Conservation (phyloP, 1,140 invertebrate genomes). For the Trinorchestia longiramus region DNA sequence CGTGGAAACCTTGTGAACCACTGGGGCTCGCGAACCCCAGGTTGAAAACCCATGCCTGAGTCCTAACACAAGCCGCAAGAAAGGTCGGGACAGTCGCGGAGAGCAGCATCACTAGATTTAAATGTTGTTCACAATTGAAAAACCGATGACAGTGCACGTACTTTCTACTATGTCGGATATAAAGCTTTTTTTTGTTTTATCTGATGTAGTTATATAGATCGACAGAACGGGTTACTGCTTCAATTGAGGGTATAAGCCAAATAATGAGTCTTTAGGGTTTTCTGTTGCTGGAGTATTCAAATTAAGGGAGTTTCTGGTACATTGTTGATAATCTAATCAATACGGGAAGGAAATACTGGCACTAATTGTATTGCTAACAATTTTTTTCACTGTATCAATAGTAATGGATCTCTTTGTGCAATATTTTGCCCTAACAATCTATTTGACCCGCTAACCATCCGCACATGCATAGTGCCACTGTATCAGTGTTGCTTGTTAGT, state of each 20-base stretch:
- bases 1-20: too few relatives aligned
- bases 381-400: not conserved
- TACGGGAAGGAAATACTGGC: not conserved
- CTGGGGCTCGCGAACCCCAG: too few relatives aligned
- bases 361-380: not conserved
- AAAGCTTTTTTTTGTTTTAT: too few relatives aligned
- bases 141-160: too few relatives aligned
- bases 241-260: not conserved
- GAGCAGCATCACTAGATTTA: too few relatives aligned
- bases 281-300: not conserved
- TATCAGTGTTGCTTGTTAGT: not conserved
- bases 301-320: not conserved
- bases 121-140: too few relatives aligned
- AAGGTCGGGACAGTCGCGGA: too few relatives aligned
- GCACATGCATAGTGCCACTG: not conserved
- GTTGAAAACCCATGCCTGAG: too few relatives aligned
- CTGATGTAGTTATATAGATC: not conserved
- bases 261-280: not conserved
- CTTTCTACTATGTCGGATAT: too few relatives aligned
- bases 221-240: not conserved
- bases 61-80: too few relatives aligned
- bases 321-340: not conserved
- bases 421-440: not conserved
- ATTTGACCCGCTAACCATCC: not conserved
- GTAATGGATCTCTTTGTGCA: not conserved